Evolutionary conservation across 2,113 vertebrate species (phyloP).

Genomic region (Eulemur macaco): DNA sequence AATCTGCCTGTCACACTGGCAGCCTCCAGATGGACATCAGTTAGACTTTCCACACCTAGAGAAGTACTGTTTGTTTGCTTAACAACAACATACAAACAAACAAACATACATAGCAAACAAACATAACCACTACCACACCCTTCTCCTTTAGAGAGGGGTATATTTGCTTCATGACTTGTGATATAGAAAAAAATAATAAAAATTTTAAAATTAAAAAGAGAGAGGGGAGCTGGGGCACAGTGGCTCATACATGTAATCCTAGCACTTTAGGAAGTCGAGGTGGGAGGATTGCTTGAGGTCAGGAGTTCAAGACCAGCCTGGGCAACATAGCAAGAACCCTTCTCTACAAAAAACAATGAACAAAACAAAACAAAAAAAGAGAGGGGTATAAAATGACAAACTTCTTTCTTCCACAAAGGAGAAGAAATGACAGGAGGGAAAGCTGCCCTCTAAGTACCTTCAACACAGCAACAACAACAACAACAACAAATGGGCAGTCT

Average conservation of each 20-base stretch:
- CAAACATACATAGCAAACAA: neutral
- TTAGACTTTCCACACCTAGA: constrained; percentile 23
- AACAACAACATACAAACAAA: no score
- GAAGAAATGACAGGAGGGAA: constrained; percentile 17
- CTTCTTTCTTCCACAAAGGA: constrained; percentile 5
- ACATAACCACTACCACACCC: neutral
- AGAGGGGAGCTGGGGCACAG: no score
- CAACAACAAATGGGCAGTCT: constrained; percentile 47
- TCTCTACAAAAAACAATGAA: no score
- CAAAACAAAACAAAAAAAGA: neutral
- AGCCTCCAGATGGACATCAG: constrained; percentile 12
- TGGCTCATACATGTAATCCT: no score
- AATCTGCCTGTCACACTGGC: neutral
- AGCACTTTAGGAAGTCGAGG: no score
- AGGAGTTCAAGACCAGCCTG: no score
- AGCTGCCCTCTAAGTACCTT: neutral
- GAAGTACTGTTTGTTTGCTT: constrained; percentile 24
- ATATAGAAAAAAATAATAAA: no score
- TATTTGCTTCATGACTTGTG: neutral
- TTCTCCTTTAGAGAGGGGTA: constrained; percentile 1
- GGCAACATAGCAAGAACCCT: no score
- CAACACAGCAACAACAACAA: neutral
- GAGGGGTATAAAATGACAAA: constrained; percentile 21
- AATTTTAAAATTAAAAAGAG: no score
- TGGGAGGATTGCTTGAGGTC: no score